phyloP scores from a whole-genome alignment of 2,888 invertebrate genomes.

The Adela reaumurella region DNA sequence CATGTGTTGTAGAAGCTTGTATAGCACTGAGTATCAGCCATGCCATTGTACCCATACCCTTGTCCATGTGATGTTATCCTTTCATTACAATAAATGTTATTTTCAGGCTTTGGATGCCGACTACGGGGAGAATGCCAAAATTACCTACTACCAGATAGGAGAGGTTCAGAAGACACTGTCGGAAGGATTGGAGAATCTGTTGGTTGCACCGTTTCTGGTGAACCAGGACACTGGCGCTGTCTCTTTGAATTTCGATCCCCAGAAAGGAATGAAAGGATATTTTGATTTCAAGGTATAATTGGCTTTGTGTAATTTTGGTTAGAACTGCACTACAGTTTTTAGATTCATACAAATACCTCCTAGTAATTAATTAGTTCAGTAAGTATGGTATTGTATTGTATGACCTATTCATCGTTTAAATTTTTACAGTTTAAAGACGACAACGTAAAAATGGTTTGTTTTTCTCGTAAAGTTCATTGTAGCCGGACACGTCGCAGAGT shows the following conservation, averaged over 20 bases:
- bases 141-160: conserved; percentile 75
- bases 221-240: conserved; percentile 80
- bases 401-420: not conserved
- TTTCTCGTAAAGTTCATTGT: no score
- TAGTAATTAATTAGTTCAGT: no score
- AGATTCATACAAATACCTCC: not conserved
- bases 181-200: conserved; percentile 80
- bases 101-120: conserved; percentile 75
- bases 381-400: not conserved
- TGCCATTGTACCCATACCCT: no score
- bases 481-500: no score
- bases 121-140: conserved; percentile 67
- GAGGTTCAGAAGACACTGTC: conserved; percentile 78
- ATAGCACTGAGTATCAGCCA: no score
- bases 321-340: not conserved
- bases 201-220: conserved; percentile 77
- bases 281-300: conserved; percentile 79
- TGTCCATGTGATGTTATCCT: no score
- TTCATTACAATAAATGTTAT: no score
- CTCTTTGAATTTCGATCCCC: conserved; percentile 90
- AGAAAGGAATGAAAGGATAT: conserved; percentile 95
- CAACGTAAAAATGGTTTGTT: no score
- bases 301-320: conserved; percentile 4
- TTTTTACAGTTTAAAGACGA: no score
- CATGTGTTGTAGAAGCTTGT: no score